Conservation (phyloP, 64 coral and sea anemone genomes). For the Pachyseris speciosa region DNA sequence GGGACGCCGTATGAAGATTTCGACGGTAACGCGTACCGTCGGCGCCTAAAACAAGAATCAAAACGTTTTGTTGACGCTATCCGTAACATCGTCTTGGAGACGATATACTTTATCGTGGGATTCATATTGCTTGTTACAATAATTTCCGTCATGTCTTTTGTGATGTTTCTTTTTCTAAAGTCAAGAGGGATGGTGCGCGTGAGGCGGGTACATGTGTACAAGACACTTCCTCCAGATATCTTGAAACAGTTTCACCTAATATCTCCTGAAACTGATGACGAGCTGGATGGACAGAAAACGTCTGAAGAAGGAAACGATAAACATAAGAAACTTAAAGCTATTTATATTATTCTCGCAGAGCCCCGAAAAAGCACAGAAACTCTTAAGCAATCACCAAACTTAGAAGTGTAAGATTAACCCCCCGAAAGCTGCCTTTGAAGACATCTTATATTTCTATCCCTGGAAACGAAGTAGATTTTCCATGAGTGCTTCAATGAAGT, state of each 20-base stretch:
- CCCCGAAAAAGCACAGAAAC: slow-evolving; percentile 11
- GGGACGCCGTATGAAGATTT: slow-evolving; percentile 50
- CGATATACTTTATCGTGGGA: slow-evolving; percentile 74
- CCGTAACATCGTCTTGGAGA: slow-evolving; percentile 76
- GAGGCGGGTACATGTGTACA: slow-evolving; percentile 77
- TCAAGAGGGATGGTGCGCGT: slow-evolving; percentile 83
- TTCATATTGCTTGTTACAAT: slow-evolving; percentile 22
- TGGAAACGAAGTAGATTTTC: no score
- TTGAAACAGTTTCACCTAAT: slow-evolving; percentile 59
- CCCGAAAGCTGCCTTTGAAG: not conserved
- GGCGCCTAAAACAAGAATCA: slow-evolving; percentile 72
- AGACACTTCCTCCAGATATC: slow-evolving; percentile 56
- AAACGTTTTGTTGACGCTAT: slow-evolving; percentile 78
- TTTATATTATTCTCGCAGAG: slow-evolving; percentile 40
- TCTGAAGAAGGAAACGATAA: not conserved
- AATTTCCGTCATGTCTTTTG: slow-evolving; percentile 7
- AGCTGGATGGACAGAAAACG: not conserved
- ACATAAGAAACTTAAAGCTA: slow-evolving; percentile 37
- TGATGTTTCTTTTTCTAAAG: slow-evolving; percentile 68
- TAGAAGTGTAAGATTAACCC: not conserved
- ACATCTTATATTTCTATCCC: no score
- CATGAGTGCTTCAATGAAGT: no score
- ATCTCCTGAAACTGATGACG: not conserved
- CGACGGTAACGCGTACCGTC: slow-evolving; percentile 51
- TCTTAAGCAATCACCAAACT: not conserved